Percentiles rank a stretch among this genome's conserved stretches.
phyloP scores from a whole-genome alignment of 2,113 vertebrate species.

The Camarhynchus parvulus region DNA sequence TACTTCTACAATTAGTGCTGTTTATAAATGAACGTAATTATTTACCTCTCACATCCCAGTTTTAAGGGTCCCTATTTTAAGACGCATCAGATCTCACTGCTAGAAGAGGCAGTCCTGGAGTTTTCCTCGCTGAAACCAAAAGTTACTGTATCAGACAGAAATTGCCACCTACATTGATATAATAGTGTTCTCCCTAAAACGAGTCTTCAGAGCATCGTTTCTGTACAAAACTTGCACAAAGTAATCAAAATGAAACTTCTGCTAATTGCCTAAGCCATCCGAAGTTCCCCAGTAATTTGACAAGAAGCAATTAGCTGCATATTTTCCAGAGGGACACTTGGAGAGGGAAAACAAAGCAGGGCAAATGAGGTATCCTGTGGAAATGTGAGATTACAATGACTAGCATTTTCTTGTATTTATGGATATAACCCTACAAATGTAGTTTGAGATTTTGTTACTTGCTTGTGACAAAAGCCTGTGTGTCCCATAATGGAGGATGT shows the following conservation, averaged over 20 bases:
- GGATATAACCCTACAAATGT: neutral
- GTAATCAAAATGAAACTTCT: constrained; percentile 14
- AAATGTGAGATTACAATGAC: neutral
- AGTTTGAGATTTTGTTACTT: neutral
- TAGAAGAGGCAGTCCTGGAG: neutral
- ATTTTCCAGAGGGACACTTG: neutral
- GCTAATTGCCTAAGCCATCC: neutral
- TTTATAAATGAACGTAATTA: neutral
- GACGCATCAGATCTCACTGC: neutral
- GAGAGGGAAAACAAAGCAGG: accelerated
- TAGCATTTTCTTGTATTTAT: neutral
- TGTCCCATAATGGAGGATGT: neutral
- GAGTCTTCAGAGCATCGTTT: neutral
- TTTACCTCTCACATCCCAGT: neutral
- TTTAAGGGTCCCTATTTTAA: neutral
- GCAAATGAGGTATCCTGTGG: neutral
- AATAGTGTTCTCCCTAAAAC: neutral
- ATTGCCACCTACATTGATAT: neutral
- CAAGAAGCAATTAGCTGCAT: neutral
- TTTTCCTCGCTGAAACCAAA: neutral
- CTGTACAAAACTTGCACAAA: neutral
- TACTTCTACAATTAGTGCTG: neutral
- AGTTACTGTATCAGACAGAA: neutral
- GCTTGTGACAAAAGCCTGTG: neutral
- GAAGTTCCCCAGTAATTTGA: neutral